Evolutionary conservation across 2,888 invertebrate species (phyloP).

Genomic region (Encarsia formosa): DNA sequence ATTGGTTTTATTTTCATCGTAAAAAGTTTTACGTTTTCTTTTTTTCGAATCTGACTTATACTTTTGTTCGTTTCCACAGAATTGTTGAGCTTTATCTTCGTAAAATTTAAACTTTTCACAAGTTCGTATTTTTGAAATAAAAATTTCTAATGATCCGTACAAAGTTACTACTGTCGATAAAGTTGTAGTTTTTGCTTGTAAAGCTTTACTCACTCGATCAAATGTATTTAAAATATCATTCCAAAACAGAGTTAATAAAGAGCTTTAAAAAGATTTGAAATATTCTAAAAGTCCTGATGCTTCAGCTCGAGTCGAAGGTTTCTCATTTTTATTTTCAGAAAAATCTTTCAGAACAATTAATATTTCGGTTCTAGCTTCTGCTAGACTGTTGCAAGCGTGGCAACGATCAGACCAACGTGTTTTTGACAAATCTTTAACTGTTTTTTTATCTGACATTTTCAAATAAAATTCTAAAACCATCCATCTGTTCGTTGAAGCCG

Average conservation of each 20-base stretch:
- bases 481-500: no score
- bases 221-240: slow-evolving; percentile 19
- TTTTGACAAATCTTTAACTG: no score
- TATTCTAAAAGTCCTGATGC: no score
- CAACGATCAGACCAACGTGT: no score
- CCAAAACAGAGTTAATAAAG: slow-evolving; percentile 19
- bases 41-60: neutral
- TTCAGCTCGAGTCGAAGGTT: no score
- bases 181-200: slow-evolving; percentile 16
- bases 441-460: no score
- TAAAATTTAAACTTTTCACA: slow-evolving; percentile 7
- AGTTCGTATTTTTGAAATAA: slow-evolving; percentile 1
- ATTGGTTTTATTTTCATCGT: slow-evolving; percentile 6
- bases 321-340: no score
- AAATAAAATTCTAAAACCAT: no score
- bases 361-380: no score
- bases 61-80: slow-evolving; percentile 9
- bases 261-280: slow-evolving; percentile 12
- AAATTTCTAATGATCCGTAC: slow-evolving; percentile 16
- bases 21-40: slow-evolving; percentile 9
- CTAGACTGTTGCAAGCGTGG: no score
- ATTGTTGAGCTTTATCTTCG: slow-evolving; percentile 14
- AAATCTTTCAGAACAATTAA: no score
- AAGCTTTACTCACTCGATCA: slow-evolving; percentile 13
- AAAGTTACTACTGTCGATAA: slow-evolving; percentile 15